A percentile compares a stretch with the other conserved stretches of the same genome.
phyloP scores from a whole-genome alignment of 2,113 vertebrate species.

The Manacus vitellinus region DNA sequence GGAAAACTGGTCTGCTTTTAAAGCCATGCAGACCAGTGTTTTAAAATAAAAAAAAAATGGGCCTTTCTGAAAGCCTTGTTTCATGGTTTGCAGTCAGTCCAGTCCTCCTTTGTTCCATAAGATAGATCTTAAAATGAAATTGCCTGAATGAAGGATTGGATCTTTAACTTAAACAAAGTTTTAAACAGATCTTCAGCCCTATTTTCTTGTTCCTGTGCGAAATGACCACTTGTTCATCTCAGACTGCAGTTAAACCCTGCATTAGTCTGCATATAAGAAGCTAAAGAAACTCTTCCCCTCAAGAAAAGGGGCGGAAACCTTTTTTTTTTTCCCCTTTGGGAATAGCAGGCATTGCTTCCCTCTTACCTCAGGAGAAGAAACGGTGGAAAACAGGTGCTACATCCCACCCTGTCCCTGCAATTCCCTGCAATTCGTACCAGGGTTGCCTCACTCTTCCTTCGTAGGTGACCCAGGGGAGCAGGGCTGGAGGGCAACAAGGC shows the following conservation, averaged over 20 bases:
- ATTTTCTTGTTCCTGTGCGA: neutral
- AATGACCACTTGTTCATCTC: neutral
- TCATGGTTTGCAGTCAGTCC: neutral
- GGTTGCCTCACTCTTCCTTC: neutral
- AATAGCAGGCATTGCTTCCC: neutral
- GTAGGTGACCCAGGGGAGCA: neutral
- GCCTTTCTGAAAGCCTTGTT: neutral
- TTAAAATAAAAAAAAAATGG: neutral
- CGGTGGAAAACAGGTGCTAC: neutral
- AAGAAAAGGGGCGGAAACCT: neutral
- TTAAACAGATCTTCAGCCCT: neutral
- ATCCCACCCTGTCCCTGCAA: no score
- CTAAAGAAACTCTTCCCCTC: neutral
- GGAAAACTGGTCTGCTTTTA: neutral
- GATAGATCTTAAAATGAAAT: neutral
- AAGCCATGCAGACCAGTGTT: neutral
- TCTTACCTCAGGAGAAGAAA: neutral
- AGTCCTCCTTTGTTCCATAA: neutral
- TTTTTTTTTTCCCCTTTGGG: neutral
- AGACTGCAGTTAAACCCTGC: neutral
- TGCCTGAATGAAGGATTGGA: neutral
- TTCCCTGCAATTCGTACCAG: accelerated
- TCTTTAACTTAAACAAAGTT: neutral
- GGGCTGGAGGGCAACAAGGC: neutral
- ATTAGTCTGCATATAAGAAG: neutral